Percentiles rank a stretch among this genome's conserved stretches.
Evolutionary conservation across 1,140 invertebrate species (phyloP).

Genomic region (Pomacea maculata): DNA sequence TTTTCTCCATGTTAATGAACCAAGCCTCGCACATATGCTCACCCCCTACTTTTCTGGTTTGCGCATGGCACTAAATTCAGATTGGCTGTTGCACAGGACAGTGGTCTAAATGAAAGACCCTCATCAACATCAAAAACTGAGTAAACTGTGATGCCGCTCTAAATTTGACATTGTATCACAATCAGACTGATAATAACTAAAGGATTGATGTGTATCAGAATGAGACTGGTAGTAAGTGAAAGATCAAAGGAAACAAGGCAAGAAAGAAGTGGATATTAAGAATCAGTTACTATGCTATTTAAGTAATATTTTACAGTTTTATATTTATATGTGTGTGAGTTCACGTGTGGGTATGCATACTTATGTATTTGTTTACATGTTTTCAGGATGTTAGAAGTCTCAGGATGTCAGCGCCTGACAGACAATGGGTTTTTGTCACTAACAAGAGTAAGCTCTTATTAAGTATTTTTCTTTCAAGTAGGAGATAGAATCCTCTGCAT

Average conservation of each 20-base stretch:
- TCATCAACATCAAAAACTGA: too few relatives aligned
- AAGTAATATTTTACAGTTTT: neutral
- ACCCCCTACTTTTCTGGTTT: too few relatives aligned
- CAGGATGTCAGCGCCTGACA: constrained; percentile 93
- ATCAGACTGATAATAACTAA: neutral
- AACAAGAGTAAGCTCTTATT: constrained; percentile 74
- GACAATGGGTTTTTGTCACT: constrained; percentile 95
- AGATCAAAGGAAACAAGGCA: neutral
- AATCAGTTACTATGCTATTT: neutral
- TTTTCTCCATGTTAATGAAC: too few relatives aligned
- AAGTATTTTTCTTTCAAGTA: constrained; percentile 29
- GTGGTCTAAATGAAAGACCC: too few relatives aligned
- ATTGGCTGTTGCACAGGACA: too few relatives aligned
- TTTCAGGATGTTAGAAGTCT: constrained; percentile 87
- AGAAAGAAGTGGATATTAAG: neutral
- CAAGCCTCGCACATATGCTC: too few relatives aligned
- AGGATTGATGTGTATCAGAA: neutral
- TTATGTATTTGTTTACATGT: neutral
- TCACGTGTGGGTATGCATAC: too few relatives aligned
- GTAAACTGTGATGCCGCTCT: too few relatives aligned
- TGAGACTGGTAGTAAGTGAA: neutral
- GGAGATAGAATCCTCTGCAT: neutral
- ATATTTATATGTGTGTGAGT: neutral
- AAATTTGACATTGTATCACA: too few relatives aligned
- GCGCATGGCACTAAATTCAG: too few relatives aligned